Conservation (phyloP, 2,888 invertebrate species). For the Pristionchus fissidentatus region DNA sequence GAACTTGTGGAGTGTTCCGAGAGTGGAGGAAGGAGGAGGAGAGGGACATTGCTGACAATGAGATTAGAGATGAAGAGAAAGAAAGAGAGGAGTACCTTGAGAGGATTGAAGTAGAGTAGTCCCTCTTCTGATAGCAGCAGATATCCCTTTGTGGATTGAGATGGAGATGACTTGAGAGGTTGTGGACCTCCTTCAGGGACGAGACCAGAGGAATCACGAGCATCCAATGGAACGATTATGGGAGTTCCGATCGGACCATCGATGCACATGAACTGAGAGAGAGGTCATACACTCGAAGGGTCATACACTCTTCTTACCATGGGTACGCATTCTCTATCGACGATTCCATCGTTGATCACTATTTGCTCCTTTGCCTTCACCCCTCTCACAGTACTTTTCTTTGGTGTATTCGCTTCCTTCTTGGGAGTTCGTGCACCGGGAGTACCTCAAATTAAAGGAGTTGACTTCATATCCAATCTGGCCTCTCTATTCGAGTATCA, state of each 20-base stretch:
- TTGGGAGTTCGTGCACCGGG: not conserved
- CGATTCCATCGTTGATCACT: not conserved
- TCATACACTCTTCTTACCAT: not conserved
- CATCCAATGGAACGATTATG: constrained; percentile 8
- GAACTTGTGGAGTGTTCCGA: not conserved
- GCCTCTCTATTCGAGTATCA: too few species aligned
- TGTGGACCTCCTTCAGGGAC: constrained; percentile 10
- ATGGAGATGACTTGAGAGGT: not conserved
- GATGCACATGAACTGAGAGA: constrained; percentile 1
- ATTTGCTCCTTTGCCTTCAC: too few species aligned
- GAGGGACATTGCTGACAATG: not conserved
- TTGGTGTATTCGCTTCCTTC: not conserved
- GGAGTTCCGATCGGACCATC: not conserved
- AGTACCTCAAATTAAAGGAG: too few species aligned
- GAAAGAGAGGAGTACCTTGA: constrained; percentile 17
- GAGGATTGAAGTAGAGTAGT: constrained; percentile 21
- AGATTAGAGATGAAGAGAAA: not conserved
- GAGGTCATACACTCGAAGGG: not conserved
- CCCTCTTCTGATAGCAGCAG: constrained; percentile 1
- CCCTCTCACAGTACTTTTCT: not conserved
- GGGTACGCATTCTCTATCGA: constrained; percentile 14
- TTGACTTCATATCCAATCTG: too few species aligned
- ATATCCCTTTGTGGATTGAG: not conserved
- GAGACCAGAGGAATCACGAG: constrained; percentile 3
- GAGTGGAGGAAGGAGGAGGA: not conserved